A percentile compares a stretch with the other conserved stretches of the same genome.
These are phyloP conservation scores for Napeogenes inachia DNA, from an alignment of 2,888 invertebrate species.

Conservation along the genomic window DNA sequence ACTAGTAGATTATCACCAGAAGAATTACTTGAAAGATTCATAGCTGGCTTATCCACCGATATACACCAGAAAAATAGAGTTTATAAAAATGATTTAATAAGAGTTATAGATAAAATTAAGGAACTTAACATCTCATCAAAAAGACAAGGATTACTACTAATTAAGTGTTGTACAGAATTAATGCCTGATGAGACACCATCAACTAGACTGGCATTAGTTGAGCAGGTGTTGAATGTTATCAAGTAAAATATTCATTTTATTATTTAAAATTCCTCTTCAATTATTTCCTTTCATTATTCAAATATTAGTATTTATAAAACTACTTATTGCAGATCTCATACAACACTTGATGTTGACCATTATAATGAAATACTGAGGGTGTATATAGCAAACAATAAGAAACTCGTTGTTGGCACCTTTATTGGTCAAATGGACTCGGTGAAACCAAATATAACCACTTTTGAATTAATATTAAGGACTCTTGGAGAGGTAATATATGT, in stretches of 20 bases:
- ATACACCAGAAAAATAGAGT: slow-evolving; percentile 66
- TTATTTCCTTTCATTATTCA: no score
- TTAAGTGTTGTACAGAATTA: slow-evolving; percentile 76
- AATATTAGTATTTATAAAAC: no score
- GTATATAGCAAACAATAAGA: slow-evolving; percentile 76
- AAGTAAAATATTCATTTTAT: slow-evolving; percentile 44
- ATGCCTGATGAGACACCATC: slow-evolving; percentile 70
- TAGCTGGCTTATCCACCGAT: slow-evolving; percentile 58
- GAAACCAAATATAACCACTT: slow-evolving; percentile 71
- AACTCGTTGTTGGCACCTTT: slow-evolving; percentile 63
- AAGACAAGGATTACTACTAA: slow-evolving; percentile 66
- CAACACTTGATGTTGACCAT: slow-evolving; percentile 63
- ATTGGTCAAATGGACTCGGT: slow-evolving; percentile 64
- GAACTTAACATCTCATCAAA: slow-evolving; percentile 60
- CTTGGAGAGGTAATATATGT: slow-evolving; percentile 66
- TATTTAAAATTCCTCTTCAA: background rate
- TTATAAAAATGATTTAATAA: slow-evolving; percentile 64
- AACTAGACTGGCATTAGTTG: slow-evolving; percentile 67
- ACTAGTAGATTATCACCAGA: slow-evolving; percentile 37
- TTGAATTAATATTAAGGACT: slow-evolving; percentile 75
- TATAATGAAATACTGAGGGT: slow-evolving; percentile 77
- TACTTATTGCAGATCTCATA: slow-evolving; percentile 48
- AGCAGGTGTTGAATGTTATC: slow-evolving; percentile 75
- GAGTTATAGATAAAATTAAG: slow-evolving; percentile 55
- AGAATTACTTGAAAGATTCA: slow-evolving; percentile 59